phyloP scores from a whole-genome alignment of 2,888 invertebrate species.

The Thecocarcelia acutangulata region DNA sequence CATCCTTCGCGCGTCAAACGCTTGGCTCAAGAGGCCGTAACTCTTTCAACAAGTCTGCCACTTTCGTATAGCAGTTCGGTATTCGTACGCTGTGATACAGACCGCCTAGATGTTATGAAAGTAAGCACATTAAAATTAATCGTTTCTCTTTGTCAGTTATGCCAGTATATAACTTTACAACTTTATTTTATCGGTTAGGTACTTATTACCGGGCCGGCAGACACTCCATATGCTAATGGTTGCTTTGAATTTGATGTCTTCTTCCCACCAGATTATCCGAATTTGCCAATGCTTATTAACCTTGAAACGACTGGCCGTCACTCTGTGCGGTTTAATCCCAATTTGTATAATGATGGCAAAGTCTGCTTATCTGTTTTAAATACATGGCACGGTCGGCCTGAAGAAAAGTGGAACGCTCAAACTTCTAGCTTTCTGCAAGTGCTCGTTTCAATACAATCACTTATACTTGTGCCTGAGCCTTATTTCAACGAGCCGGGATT shows the following conservation, averaged over 20 bases:
- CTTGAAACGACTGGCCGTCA: slow-evolving; percentile 94
- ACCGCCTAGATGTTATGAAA: slow-evolving; percentile 97
- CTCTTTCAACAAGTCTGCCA: slow-evolving; percentile 94
- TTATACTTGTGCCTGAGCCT: slow-evolving; percentile 95
- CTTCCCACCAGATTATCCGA: slow-evolving; percentile 92
- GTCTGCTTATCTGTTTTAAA: slow-evolving; percentile 96
- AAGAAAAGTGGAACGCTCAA: slow-evolving; percentile 98
- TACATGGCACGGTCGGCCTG: slow-evolving; percentile 98
- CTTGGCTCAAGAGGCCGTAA: slow-evolving; percentile 96
- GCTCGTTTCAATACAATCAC: slow-evolving; percentile 94
- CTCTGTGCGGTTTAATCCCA: slow-evolving; percentile 95
- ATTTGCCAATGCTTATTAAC: slow-evolving; percentile 94
- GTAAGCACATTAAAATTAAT: slow-evolving; percentile 79
- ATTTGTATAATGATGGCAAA: slow-evolving; percentile 97
- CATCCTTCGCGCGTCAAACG: slow-evolving; percentile 94
- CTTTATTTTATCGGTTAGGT: slow-evolving; percentile 83
- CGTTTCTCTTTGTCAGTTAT: background rate
- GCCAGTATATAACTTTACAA: background rate
- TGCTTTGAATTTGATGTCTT: slow-evolving; percentile 95
- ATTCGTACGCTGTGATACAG: slow-evolving; percentile 96
- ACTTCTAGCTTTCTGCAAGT: slow-evolving; percentile 96
- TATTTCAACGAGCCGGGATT: slow-evolving; percentile 98
- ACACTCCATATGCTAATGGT: slow-evolving; percentile 95
- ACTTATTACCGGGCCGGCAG: slow-evolving; percentile 94
- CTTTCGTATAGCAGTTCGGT: slow-evolving; percentile 96